These are phyloP conservation scores for Automeris io DNA, from an alignment of 2,888 invertebrate species.

Conservation along the genomic window DNA sequence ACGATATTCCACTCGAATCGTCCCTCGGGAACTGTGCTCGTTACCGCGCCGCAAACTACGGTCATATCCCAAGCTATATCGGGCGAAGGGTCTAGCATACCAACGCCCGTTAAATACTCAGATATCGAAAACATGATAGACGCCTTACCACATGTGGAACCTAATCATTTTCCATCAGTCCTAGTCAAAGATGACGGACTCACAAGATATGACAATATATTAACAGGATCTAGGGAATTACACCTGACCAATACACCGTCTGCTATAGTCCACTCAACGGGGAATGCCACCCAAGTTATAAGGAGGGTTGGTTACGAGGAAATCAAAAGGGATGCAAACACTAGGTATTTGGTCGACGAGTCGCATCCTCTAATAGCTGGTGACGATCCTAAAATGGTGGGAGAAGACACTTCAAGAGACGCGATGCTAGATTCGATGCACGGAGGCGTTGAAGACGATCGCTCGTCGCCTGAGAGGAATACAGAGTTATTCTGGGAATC, in stretches of 20 bases:
- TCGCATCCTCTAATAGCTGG: slow-evolving; percentile 43
- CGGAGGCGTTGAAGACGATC: slow-evolving; percentile 44
- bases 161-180: slow-evolving; percentile 43
- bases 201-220: slow-evolving; percentile 49
- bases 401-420: slow-evolving; percentile 52
- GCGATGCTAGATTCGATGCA: slow-evolving; percentile 44
- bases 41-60: slow-evolving; percentile 57
- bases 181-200: slow-evolving; percentile 54
- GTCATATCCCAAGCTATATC: slow-evolving; percentile 64
- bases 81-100: slow-evolving; percentile 30
- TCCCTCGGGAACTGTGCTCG: slow-evolving; percentile 58
- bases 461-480: slow-evolving; percentile 57
- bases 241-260: slow-evolving; percentile 53
- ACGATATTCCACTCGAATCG: slow-evolving; percentile 60
- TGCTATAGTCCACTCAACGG: slow-evolving; percentile 54
- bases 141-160: slow-evolving; percentile 35
- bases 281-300: slow-evolving; percentile 64
- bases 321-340: slow-evolving; percentile 33
- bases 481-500: slow-evolving; percentile 68
- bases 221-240: slow-evolving; percentile 51
- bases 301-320: slow-evolving; percentile 56
- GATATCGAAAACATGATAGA: slow-evolving; percentile 60
- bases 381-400: slow-evolving; percentile 48
- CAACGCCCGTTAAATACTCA: slow-evolving; percentile 45
- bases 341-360: slow-evolving; percentile 47